A percentile compares a stretch with the other conserved stretches of the same genome.
Conservation (phyloP, 2,888 invertebrate species). For the Pterobdella sp. region DNA sequence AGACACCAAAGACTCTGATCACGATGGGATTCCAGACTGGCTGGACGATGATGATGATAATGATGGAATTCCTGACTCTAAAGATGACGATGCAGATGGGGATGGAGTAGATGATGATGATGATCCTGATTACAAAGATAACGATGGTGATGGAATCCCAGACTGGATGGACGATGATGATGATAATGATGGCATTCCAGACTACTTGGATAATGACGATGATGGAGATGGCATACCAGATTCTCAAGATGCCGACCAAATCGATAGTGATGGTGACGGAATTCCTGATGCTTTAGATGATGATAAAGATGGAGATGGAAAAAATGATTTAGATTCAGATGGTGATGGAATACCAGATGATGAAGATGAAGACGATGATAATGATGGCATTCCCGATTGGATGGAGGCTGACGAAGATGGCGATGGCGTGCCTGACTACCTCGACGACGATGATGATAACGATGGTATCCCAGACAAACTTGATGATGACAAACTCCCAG, state of each 20-base stretch:
- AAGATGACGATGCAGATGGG: slow-evolving; percentile 33
- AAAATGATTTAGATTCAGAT: slow-evolving; percentile 40
- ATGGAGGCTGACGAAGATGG: slow-evolving; percentile 38
- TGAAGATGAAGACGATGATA: slow-evolving; percentile 42
- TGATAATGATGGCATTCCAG: slow-evolving; percentile 42
- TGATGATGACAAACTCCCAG: slow-evolving; percentile 26
- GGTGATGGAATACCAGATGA: slow-evolving; percentile 43
- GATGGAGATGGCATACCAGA: slow-evolving; percentile 46
- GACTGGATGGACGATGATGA: slow-evolving; percentile 36
- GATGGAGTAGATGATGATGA: slow-evolving; percentile 45
- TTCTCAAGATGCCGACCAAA: slow-evolving; percentile 34
- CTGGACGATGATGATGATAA: slow-evolving; percentile 28
- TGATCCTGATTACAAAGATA: slow-evolving; percentile 35
- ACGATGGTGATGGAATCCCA: slow-evolving; percentile 35
- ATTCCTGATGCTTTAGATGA: slow-evolving; percentile 30
- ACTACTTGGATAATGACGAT: slow-evolving; percentile 40
- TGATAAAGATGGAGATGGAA: slow-evolving; percentile 42
- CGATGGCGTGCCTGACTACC: slow-evolving; percentile 26
- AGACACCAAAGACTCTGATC: slow-evolving; percentile 29
- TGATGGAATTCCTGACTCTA: slow-evolving; percentile 28
- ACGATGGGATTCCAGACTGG: slow-evolving; percentile 31
- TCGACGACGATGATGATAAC: slow-evolving; percentile 30
- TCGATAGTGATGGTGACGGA: slow-evolving; percentile 37
- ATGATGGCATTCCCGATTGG: slow-evolving; percentile 42
- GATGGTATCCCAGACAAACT: slow-evolving; percentile 32